These are phyloP conservation scores for Chaetogeoica ovagalla DNA, from an alignment of 2,888 invertebrate species.

Conservation along the genomic window DNA sequence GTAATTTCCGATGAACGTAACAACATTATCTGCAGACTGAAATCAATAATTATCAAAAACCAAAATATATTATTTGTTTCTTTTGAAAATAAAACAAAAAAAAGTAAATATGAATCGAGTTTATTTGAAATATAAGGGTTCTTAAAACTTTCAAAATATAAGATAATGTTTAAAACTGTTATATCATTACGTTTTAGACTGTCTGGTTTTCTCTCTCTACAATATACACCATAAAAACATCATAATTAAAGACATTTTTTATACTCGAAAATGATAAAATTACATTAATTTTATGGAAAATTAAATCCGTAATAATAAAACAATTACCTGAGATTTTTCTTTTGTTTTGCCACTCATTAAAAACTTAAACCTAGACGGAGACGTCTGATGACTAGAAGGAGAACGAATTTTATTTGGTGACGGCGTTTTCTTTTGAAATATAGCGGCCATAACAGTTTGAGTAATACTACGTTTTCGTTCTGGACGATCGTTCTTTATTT, in stretches of 20 bases:
- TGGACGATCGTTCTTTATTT: conserved; percentile 61
- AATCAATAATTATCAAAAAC: conserved; percentile 54
- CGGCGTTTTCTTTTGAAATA: conserved; percentile 72
- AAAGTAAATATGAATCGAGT: no score
- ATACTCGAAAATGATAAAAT: no score
- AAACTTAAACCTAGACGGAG: conserved; percentile 46
- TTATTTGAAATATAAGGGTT: no score
- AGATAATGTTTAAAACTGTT: no score
- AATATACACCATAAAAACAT: no score
- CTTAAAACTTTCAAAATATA: no score
- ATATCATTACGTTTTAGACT: no score
- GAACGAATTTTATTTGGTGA: conserved; percentile 56
- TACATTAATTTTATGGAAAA: no score
- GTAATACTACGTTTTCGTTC: conserved; percentile 81
- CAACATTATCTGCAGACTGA: conserved; percentile 55
- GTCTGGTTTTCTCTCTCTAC: no score
- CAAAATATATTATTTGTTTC: conserved; percentile 1
- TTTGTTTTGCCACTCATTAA: conserved; percentile 40
- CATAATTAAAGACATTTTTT: no score
- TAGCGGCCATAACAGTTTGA: conserved; percentile 75
- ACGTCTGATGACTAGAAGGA: conserved; percentile 56
- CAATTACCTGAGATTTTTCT: conserved; percentile 49
- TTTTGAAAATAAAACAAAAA: no score
- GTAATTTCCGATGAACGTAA: conserved; percentile 46
- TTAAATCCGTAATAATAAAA: no score